Conservation (phyloP, 2,888 invertebrate species). For the Amaurobius ferox region DNA sequence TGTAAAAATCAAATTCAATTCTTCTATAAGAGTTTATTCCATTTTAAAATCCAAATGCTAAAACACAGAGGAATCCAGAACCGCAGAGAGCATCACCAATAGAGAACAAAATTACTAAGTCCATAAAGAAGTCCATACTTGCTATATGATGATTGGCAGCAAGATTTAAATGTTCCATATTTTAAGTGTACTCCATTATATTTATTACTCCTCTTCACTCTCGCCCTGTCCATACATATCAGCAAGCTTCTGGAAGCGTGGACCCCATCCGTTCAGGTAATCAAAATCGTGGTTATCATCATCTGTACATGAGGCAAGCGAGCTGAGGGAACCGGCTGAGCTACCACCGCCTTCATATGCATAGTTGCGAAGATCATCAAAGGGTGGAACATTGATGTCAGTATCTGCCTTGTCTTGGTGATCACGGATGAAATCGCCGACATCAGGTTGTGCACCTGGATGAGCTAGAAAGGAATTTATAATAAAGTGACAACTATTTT, state of each 20-base stretch:
- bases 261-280: slow-evolving; percentile 95
- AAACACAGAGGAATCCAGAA: slow-evolving; percentile 7
- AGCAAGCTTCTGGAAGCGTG: slow-evolving; percentile 94
- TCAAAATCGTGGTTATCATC: slow-evolving; percentile 96
- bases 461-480: slow-evolving; percentile 76
- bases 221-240: slow-evolving; percentile 96
- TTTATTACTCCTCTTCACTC: slow-evolving; percentile 84
- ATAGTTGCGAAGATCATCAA: slow-evolving; percentile 97
- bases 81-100: slow-evolving; percentile 18
- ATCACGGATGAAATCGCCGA: slow-evolving; percentile 91
- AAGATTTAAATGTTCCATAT: background rate
- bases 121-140: slow-evolving; percentile 1
- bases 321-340: slow-evolving; percentile 93
- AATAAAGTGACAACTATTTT: too few species aligned
- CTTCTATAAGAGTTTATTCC: too few species aligned
- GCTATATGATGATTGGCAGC: slow-evolving; percentile 32
- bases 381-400: slow-evolving; percentile 92
- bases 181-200: background rate
- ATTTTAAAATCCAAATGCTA: too few species aligned
- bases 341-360: slow-evolving; percentile 98
- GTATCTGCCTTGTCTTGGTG: slow-evolving; percentile 91
- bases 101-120: background rate
- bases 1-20: too few species aligned
- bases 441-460: slow-evolving; percentile 85
- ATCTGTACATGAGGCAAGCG: slow-evolving; percentile 92